phyloP scores from a whole-genome alignment of 2,113 vertebrate species.

The Talpa occidentalis region DNA sequence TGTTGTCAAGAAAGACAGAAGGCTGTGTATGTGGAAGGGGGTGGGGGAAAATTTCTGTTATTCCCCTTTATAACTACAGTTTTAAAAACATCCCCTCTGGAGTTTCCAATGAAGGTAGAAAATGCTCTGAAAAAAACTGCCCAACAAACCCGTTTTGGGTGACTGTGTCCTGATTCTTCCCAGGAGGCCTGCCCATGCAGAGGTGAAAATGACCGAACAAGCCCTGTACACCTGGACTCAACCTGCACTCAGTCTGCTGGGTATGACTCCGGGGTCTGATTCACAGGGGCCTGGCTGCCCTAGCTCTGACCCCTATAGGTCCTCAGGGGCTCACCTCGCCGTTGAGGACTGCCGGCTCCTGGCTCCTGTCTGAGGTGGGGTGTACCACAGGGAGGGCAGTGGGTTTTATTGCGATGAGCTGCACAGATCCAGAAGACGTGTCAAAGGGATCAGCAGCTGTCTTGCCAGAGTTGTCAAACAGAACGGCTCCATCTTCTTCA shows the following conservation, averaged over 20 bases:
- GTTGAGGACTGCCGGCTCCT: slow-evolving; percentile 91
- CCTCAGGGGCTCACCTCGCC: slow-evolving; percentile 92
- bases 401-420: slow-evolving; percentile 96
- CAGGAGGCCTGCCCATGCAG: rapidly evolving
- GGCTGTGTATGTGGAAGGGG: background rate
- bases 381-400: slow-evolving; percentile 89
- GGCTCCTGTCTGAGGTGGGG: slow-evolving; percentile 91
- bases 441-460: slow-evolving; percentile 92
- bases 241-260: rapidly evolving
- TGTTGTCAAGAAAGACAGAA: background rate
- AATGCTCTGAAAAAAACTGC: background rate
- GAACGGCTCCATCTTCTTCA: slow-evolving; percentile 87
- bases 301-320: background rate
- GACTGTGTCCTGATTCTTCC: background rate
- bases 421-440: slow-evolving; percentile 96
- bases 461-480: slow-evolving; percentile 87
- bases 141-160: background rate
- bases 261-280: background rate
- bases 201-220: background rate
- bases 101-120: background rate
- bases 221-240: rapidly evolving
- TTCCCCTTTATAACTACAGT: background rate
- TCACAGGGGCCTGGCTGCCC: background rate
- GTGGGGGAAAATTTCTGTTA: background rate
- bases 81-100: background rate